phyloP scores from a whole-genome alignment of 2,113 vertebrate species.

The Chaetodon auriga region DNA sequence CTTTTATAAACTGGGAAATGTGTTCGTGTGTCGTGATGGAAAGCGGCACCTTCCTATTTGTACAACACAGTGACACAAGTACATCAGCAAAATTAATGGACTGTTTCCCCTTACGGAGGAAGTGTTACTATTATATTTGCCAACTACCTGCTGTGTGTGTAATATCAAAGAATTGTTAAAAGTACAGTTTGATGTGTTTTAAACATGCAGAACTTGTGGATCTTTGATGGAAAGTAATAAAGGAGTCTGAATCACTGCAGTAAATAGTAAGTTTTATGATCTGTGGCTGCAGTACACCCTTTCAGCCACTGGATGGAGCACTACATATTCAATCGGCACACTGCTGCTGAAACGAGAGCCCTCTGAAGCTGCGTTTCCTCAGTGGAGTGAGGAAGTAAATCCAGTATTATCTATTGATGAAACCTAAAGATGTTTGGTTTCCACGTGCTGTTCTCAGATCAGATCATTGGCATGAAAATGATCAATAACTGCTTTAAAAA shows the following conservation, averaged over 20 bases:
- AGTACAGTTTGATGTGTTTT: slow-evolving; percentile 21
- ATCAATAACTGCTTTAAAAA: neutral
- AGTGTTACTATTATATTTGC: neutral
- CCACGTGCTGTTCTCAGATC: neutral
- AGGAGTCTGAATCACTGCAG: slow-evolving; percentile 30
- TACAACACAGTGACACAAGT: neutral
- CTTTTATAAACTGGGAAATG: neutral
- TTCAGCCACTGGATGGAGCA: slow-evolving; percentile 32
- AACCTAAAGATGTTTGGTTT: neutral
- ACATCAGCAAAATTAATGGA: neutral
- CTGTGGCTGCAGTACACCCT: slow-evolving; percentile 1
- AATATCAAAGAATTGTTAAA: neutral
- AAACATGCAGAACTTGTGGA: slow-evolving; percentile 17
- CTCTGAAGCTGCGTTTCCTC: neutral
- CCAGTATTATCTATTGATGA: neutral
- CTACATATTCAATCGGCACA: neutral
- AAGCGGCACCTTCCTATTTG: slow-evolving; percentile 13
- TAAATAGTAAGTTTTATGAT: neutral
- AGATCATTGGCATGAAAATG: neutral
- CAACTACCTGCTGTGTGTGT: slow-evolving; percentile 6
- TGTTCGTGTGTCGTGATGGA: neutral
- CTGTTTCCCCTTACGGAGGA: neutral
- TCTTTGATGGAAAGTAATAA: slow-evolving; percentile 51
- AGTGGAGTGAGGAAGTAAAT: no score
- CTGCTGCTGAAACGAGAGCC: neutral